Percentiles rank a stretch among this genome's conserved stretches.
phyloP scores from a whole-genome alignment of 2,113 vertebrate species.

The Rhodinocichla rosea region DNA sequence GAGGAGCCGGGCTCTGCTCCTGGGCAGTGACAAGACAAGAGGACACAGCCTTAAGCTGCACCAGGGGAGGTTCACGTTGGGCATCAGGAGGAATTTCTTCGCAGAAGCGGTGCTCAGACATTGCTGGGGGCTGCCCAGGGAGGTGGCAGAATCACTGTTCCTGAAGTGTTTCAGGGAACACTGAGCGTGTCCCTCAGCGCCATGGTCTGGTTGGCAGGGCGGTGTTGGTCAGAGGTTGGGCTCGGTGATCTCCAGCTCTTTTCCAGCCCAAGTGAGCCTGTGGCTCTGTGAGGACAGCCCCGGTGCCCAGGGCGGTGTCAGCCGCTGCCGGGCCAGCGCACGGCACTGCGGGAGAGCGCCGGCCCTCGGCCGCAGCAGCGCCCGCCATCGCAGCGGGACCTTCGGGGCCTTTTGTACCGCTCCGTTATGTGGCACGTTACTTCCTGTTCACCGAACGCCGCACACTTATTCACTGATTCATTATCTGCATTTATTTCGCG shows the following conservation, averaged over 20 bases:
- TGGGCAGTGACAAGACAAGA: background rate
- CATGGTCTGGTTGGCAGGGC: fast-evolving
- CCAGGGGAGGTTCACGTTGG: background rate
- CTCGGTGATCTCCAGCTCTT: too few species aligned
- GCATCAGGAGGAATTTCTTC: background rate
- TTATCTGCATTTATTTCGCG: too few species aligned
- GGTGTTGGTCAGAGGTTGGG: background rate
- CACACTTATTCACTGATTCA: fast-evolving
- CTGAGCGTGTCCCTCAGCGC: background rate
- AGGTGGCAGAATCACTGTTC: fast-evolving
- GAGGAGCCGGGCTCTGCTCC: background rate
- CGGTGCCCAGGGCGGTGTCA: background rate
- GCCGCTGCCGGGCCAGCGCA: background rate
- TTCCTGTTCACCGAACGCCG: background rate
- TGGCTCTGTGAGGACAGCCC: background rate
- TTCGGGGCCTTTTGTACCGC: background rate
- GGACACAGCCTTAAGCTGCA: background rate
- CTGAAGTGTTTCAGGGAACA: background rate
- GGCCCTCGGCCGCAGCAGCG: background rate
- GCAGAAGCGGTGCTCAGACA: background rate
- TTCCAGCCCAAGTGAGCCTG: fast-evolving
- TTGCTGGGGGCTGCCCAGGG: background rate
- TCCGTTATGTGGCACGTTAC: fast-evolving
- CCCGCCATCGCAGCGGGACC: background rate
- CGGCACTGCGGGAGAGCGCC: background rate